Base-by-base conservation (phyloP, 2,797 vertebrate genomes). In the Lacerta bilineata region DNA sequence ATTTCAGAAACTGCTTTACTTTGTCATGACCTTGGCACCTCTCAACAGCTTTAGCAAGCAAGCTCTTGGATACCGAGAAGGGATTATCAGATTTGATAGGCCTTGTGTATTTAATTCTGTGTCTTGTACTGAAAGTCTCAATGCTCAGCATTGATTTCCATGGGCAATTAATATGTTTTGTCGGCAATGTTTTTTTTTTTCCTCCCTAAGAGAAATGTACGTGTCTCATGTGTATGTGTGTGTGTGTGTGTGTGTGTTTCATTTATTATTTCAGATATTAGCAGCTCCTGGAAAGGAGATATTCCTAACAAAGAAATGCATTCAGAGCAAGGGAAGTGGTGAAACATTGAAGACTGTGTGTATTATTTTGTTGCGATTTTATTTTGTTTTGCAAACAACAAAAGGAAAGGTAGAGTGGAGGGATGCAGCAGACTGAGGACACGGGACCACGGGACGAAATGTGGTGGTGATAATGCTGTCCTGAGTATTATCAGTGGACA, bases 131-230 rank as follows among this genome's bases (percentile, higher is more conserved):
- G 84, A 94, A 94, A 92, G 74, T 89, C 84, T 2, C 72, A 15
- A 78, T 86, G 89, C 78, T 91, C 89, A 90, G 92, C 90, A 90
- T 92, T 91, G 93, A 94, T 95, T 95, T 96, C 91, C 81, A 92
- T 77, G 90, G 74, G 88, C 91, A 95, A 95, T 96, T 95, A 95
- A 94, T 94, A 46, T 0, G 0, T 91, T 93, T 91, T 92, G 88
- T 90, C 85, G 82, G 90, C 25, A 27, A 83, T 87, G 81, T 89
- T 84, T 2, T 8, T 55, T 29, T 5, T 43, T 55, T 13, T 13
- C 61, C 64, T 0, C 88, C 88, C 78, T 89, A 5, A 46, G 91
- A 93, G 93, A 92, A 93, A 33, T 91, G 27, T 0, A 87, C 79
- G 84, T 11, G 2, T 0, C 76, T 93, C 86, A n/a, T 39, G 27